Evolutionary conservation across 2,113 vertebrate species (phyloP), one percentile per base, ranked within the genome.

Genomic region (Heterotis niloticus): DNA sequence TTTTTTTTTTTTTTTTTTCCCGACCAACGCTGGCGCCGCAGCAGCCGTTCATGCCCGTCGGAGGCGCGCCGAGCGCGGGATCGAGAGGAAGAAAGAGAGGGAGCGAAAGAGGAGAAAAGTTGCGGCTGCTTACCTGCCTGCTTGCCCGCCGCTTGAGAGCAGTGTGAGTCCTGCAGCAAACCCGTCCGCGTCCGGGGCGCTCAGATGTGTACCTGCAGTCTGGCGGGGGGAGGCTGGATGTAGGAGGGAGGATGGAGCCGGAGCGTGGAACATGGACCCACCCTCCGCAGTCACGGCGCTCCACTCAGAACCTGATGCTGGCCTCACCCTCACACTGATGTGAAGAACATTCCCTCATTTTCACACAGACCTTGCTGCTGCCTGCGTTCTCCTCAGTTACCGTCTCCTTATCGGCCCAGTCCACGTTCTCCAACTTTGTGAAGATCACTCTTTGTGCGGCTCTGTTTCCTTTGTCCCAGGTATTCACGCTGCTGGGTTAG

Each of bases 181-280:
- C 85, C 83, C 84, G 83, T 82, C 83, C 85, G 91, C 23, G 83
- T 82, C 83, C 85, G 91, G 12, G 10, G 54, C 66, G 18, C 88
- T 88, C 88, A 44, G 34, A 44, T 44, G 83, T 87, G 83, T 91
- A 92, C 90, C 91, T 92, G 90, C 86, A 84, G 86, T 85, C 1
- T 81, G 83, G 86, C 91, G 91, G 85, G 88, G 88, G 82, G 92
- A 94, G 93, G 93, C 93, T 94, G 92, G 34, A 44, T 7, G 34
- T 44, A 44, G 34, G 34, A 44, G 34, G 34, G 34, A 44, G 34
- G 34, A 44, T 44, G 34, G 34, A 44, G 34, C 34, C n/a, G 7
- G 34, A 44, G 34, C 34, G 34, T 23, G 88, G 89, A 90, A 88
- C 91, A 44, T 44, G 94, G 94, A 92, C 91, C 92, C 90, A 93